phyloP scores from a whole-genome alignment of 2,888 invertebrate genomes.

The Leptinotarsa haldemani region DNA sequence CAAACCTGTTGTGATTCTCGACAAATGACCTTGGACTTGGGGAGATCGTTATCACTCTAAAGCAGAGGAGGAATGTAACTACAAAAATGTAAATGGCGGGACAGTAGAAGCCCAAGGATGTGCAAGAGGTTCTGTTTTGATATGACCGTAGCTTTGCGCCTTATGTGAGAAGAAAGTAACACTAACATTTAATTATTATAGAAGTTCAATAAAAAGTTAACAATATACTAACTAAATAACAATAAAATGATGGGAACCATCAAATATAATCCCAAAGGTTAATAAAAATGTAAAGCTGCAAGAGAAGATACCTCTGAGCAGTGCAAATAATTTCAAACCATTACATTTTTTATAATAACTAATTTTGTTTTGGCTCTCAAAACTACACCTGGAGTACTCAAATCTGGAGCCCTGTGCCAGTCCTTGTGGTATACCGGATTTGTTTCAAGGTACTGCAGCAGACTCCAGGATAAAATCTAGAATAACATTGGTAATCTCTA shows the following conservation, averaged over 20 bases:
- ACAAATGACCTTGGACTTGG: neutral
- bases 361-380: neutral
- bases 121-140: too few relatives aligned
- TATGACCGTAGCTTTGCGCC: too few relatives aligned
- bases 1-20: neutral
- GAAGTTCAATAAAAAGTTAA: neutral
- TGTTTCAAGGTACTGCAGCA: too few relatives aligned
- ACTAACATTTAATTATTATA: neutral
- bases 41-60: neutral
- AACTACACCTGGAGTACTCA: neutral
- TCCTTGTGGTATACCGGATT: neutral
- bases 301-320: neutral
- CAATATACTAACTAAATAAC: slow-evolving; percentile 12
- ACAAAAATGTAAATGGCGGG: neutral
- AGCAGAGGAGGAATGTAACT: neutral
- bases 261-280: neutral
- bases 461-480: neutral
- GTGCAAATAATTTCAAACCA: neutral
- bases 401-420: neutral
- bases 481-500: neutral
- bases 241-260: neutral
- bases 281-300: neutral
- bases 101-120: neutral
- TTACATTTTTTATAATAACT: neutral
- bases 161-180: neutral